phyloP scores from a whole-genome alignment of 1,140 invertebrate genomes.

The Pogonomyrmex californicus region DNA sequence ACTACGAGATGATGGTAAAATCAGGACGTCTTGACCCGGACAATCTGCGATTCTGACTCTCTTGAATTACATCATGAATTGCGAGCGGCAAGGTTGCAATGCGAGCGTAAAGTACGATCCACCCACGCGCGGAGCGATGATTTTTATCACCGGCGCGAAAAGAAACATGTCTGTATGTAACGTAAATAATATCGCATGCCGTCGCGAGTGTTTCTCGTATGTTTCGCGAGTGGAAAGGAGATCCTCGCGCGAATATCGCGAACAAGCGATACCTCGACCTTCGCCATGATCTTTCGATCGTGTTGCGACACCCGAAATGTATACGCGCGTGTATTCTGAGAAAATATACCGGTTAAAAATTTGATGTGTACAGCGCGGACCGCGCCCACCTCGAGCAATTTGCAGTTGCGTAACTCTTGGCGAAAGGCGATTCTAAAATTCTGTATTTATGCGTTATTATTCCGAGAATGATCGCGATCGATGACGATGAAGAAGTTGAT shows the following conservation, averaged over 20 bases:
- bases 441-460: background rate
- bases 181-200: conserved; percentile 24
- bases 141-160: conserved; percentile 35
- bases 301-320: background rate
- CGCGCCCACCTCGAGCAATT: background rate
- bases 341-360: conserved; percentile 32
- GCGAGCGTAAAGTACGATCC: conserved; percentile 6
- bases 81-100: conserved; percentile 9
- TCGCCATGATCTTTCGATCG: conserved; percentile 13
- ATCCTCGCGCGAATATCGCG: conserved; percentile 18
- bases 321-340: background rate
- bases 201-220: background rate
- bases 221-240: conserved; percentile 1
- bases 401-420: conserved; percentile 29
- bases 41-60: background rate
- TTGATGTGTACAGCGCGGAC: background rate
- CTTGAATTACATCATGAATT: conserved; percentile 21
- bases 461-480: background rate
- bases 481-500: background rate
- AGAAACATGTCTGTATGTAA: conserved; percentile 17
- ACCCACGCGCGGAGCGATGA: background rate
- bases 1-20: background rate
- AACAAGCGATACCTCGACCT: conserved; percentile 4
- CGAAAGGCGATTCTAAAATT: background rate
- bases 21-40: background rate